phyloP scores from a whole-genome alignment of 2,888 invertebrate genomes.

The Eurytoma californica region DNA sequence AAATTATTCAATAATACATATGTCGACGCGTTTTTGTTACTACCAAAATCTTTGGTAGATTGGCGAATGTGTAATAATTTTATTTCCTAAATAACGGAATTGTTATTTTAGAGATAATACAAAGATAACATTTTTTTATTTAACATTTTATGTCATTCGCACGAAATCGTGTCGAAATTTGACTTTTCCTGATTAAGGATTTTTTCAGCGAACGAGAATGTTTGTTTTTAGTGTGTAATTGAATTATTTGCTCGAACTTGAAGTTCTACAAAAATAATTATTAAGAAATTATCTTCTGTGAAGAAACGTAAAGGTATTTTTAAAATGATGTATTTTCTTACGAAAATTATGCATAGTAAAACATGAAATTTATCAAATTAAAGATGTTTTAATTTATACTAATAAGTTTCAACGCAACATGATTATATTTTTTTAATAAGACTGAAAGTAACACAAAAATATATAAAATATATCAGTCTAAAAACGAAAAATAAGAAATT shows the following conservation, averaged over 20 bases:
- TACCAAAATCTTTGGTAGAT: constrained; percentile 42
- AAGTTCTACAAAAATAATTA: constrained; percentile 17
- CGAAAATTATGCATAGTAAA: no score
- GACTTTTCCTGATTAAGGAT: not conserved
- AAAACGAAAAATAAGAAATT: no score
- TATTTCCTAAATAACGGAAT: not conserved
- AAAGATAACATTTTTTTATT: not conserved
- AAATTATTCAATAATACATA: not conserved
- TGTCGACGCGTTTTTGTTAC: not conserved
- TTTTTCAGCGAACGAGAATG: constrained; percentile 24
- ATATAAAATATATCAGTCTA: no score
- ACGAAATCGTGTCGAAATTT: constrained; percentile 1
- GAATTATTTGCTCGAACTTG: constrained; percentile 17
- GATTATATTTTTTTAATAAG: no score
- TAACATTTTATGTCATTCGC: not conserved
- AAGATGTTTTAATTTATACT: no score
- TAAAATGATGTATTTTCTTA: not conserved
- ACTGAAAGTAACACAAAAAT: no score
- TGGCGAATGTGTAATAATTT: not conserved
- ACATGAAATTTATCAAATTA: no score
- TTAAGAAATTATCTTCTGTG: constrained; percentile 35
- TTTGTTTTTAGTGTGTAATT: not conserved
- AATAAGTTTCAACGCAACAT: no score
- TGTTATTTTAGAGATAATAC: not conserved
- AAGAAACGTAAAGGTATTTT: constrained; percentile 10